Conservation (phyloP, 2,113 vertebrate genomes). For the Typhlomys cinereus region DNA sequence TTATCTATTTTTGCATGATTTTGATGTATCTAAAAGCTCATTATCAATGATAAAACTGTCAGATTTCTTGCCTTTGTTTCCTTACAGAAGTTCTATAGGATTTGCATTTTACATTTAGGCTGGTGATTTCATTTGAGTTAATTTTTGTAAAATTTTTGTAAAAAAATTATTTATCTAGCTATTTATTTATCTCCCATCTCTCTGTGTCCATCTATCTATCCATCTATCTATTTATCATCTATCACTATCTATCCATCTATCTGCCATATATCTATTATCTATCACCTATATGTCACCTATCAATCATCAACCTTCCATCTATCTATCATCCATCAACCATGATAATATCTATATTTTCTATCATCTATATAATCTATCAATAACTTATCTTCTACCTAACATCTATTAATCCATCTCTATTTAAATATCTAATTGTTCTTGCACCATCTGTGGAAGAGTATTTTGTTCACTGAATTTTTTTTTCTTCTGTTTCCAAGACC, state of each 20-base stretch:
- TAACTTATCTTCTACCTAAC: not conserved
- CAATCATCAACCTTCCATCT: too few relatives aligned
- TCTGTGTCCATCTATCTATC: too few relatives aligned
- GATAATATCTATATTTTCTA: too few relatives aligned
- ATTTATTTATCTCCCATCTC: not conserved
- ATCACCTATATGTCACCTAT: too few relatives aligned
- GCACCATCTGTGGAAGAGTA: not conserved
- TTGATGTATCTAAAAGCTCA: conserved; percentile 6
- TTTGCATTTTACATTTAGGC: conserved; percentile 25
- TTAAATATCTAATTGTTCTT: not conserved
- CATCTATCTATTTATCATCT: not conserved
- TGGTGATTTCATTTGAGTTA: not conserved
- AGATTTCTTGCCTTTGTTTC: not conserved
- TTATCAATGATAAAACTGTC: not conserved
- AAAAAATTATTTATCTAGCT: too few relatives aligned
- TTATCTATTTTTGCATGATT: not conserved
- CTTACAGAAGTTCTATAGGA: not conserved
- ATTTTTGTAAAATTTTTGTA: conserved; percentile 49
- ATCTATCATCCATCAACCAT: too few relatives aligned
- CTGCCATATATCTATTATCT: too few relatives aligned
- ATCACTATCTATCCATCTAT: not conserved
- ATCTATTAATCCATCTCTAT: not conserved
- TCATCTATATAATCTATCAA: too few relatives aligned
- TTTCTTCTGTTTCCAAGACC: not conserved
- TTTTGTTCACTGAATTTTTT: not conserved